A percentile compares a stretch with the other conserved stretches of the same genome.
Conservation (phyloP, 2,797 vertebrate species). For the Melanotaenia trifasciata region DNA sequence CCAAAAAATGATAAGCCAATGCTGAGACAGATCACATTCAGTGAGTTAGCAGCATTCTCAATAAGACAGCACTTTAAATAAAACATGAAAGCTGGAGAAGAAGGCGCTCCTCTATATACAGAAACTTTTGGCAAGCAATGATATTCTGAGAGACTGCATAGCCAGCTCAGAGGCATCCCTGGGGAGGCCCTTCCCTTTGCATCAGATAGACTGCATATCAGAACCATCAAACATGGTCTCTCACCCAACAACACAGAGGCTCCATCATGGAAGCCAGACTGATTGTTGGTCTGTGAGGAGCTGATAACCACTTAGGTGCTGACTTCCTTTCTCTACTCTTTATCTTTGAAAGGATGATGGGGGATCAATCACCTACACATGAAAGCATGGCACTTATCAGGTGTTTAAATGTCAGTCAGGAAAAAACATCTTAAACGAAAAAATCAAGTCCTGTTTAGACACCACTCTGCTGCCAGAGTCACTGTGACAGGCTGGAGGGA, state of each 20-base stretch:
- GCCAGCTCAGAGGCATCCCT: slow-evolving; percentile 52
- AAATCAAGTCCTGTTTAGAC: slow-evolving; percentile 26
- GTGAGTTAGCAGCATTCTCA: slow-evolving; percentile 69
- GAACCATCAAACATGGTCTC: slow-evolving; percentile 56
- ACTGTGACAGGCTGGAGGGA: slow-evolving; percentile 44
- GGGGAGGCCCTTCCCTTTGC: slow-evolving; percentile 57
- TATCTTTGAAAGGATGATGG: slow-evolving; percentile 25
- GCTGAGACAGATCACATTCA: slow-evolving; percentile 69
- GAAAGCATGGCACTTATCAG: slow-evolving; percentile 25
- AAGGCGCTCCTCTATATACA: slow-evolving; percentile 60
- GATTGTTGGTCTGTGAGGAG: slow-evolving; percentile 31
- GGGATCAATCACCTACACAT: slow-evolving; percentile 19
- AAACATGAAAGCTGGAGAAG: slow-evolving; percentile 78
- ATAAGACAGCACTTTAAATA: slow-evolving; percentile 76
- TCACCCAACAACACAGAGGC: slow-evolving; percentile 37
- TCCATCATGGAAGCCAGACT: slow-evolving; percentile 40
- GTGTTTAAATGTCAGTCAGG: slow-evolving; percentile 25
- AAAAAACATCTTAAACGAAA: slow-evolving; percentile 11
- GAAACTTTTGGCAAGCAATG: slow-evolving; percentile 71
- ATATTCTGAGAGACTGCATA: slow-evolving; percentile 75
- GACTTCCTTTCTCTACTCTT: slow-evolving; percentile 40
- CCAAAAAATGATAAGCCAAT: slow-evolving; percentile 25
- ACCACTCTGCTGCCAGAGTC: slow-evolving; percentile 16
- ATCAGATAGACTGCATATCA: slow-evolving; percentile 61
- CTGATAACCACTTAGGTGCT: slow-evolving; percentile 42